Evolutionary conservation across 2,888 invertebrate species (phyloP).

Genomic region (Pristionchus arcanus): DNA sequence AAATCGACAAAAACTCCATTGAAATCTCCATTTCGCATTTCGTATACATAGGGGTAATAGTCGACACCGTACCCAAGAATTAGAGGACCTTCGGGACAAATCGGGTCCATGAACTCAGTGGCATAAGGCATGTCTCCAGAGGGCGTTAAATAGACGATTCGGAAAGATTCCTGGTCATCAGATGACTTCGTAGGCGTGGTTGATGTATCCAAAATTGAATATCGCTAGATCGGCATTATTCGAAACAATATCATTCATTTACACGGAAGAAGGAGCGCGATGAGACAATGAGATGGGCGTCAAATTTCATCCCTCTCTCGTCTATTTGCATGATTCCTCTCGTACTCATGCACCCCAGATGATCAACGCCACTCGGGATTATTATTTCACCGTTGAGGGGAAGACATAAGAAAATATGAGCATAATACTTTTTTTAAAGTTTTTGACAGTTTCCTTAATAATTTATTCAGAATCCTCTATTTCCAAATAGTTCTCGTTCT

Average conservation of each 20-base stretch:
- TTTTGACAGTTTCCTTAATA: too few species aligned
- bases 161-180: not conserved
- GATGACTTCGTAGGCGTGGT: not conserved
- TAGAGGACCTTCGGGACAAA: slow-evolving; percentile 1
- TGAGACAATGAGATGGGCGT: not conserved
- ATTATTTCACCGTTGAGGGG: not conserved
- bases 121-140: not conserved
- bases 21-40: not conserved
- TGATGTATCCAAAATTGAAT: not conserved
- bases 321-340: slow-evolving; percentile 3
- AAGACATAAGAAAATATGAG: too few species aligned
- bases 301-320: not conserved
- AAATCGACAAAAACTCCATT: not conserved
- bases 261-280: not conserved
- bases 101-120: not conserved
- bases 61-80: slow-evolving; percentile 10
- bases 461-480: not conserved
- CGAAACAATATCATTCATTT: not conserved
- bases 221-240: not conserved
- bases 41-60: slow-evolving; percentile 25
- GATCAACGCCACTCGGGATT: not conserved
- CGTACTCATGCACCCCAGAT: not conserved
- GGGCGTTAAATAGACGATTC: not conserved
- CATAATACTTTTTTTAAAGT: too few species aligned
- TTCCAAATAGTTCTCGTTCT: not conserved